Evolutionary conservation across 2,888 invertebrate genomes (phyloP).

Genomic region (Drepana falcataria): DNA sequence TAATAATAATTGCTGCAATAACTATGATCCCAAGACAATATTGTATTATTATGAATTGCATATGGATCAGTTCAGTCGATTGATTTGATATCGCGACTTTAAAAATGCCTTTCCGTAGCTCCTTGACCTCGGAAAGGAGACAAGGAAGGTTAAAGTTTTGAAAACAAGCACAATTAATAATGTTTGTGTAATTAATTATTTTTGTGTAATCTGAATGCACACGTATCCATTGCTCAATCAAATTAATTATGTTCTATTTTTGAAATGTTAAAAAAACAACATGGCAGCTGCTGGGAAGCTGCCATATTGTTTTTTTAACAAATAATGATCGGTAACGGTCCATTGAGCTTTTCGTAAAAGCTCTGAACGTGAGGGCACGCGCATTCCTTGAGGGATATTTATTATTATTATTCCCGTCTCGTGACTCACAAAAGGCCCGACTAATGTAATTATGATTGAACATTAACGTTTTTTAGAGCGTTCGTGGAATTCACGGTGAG

Average conservation of each 20-base stretch:
- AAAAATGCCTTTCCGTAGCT: too few species aligned
- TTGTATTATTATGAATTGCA: too few species aligned
- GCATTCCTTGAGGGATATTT: slow-evolving; percentile 43
- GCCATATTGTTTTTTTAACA: slow-evolving; percentile 1
- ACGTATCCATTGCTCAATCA: too few species aligned
- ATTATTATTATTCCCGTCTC: slow-evolving; percentile 25
- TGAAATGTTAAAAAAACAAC: background rate
- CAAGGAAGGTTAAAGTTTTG: too few species aligned
- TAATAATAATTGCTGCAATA: too few species aligned
- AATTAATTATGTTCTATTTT: background rate
- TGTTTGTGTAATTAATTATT: too few species aligned
- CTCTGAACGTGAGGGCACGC: slow-evolving; percentile 59
- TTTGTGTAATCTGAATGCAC: too few species aligned
- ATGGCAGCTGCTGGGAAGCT: background rate
- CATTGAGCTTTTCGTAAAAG: slow-evolving; percentile 17
- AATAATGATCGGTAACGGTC: slow-evolving; percentile 4
- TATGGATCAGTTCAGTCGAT: too few species aligned
- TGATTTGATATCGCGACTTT: too few species aligned
- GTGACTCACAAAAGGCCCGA: slow-evolving; percentile 60
- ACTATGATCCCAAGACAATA: too few species aligned
- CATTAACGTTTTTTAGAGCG: slow-evolving; percentile 24
- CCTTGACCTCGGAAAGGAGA: too few species aligned
- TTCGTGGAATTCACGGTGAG: background rate
- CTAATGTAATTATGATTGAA: slow-evolving; percentile 54
- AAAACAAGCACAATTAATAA: too few species aligned